phyloP scores from a whole-genome alignment of 2,113 vertebrate species.

The Poeciliopsis retropinna region DNA sequence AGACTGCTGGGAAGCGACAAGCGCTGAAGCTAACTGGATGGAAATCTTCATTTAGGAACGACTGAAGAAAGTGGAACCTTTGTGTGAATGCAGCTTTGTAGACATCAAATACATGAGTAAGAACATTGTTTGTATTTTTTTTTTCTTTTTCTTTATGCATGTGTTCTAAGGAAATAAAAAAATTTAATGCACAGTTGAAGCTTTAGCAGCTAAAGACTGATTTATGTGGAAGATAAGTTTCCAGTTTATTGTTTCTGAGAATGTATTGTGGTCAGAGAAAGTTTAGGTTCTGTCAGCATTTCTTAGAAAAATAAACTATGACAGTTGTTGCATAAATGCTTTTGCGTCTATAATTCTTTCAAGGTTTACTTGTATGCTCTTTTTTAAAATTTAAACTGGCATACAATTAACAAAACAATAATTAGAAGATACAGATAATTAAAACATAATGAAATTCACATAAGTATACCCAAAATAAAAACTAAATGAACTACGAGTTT shows the following conservation, averaged over 20 bases:
- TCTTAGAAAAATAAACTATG: not conserved
- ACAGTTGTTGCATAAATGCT: not conserved
- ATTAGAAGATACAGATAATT: too few species aligned
- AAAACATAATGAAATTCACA: too few species aligned
- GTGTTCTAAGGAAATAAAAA: not conserved
- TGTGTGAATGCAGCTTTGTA: not conserved
- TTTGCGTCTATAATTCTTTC: not conserved
- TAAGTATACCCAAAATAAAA: too few species aligned
- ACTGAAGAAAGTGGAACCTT: not conserved
- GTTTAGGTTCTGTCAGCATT: not conserved
- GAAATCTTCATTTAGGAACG: conserved; percentile 1
- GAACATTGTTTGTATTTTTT: conserved; percentile 10
- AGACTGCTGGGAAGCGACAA: not conserved
- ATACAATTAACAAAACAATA: too few species aligned
- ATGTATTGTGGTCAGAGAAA: not conserved
- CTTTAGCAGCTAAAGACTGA: not conserved
- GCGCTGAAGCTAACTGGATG: conserved; percentile 21
- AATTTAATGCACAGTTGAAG: not conserved
- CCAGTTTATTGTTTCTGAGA: not conserved
- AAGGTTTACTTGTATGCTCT: not conserved
- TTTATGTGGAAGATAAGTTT: not conserved
- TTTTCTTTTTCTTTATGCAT: not conserved
- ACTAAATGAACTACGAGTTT: not conserved
- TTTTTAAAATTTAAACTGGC: not conserved
- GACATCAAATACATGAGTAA: conserved; percentile 35